Base-by-base conservation (phyloP, 2,113 vertebrate genomes). In the Ochotona princeps region DNA sequence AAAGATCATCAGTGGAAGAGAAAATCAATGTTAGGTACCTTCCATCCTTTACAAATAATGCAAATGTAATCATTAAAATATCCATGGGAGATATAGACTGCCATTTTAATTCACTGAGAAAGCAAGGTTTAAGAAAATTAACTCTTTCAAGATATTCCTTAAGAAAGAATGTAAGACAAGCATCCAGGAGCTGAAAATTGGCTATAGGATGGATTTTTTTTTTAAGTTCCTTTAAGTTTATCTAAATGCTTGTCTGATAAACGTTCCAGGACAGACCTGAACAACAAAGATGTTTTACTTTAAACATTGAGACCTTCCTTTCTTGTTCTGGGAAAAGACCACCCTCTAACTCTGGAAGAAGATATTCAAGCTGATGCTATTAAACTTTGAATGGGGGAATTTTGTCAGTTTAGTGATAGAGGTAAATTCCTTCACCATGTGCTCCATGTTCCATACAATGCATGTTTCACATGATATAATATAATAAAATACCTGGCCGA, bases 341-440 rank as follows among this genome's bases (percentile, higher is more conserved):
- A 51, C 25, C 5, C 5, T 13, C 1, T 26, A 70, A 35, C 5
- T 26, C 69, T 67, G 21, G n/a, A 87, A 66, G 12, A 44, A 75
- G 30, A 54, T 35, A 20, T 69, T 70, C 8, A 66, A 84, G 10
- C 3, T 61, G n/a, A 63, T 18, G 2, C 5, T 51, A 35, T 1
- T 12, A 7, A 85, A 76, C 20, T 70, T 47, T 28, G 73, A 54
- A 70, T 80, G 13, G 38, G 14, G 28, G 5, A 47, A 70, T 13
- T 51, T 69, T 47, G 26, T 47, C 10, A 78, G 8, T 12, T 60
- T 32, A 28, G 51, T 18, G 23, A 1, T 25, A 69, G n/a, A 7
- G 15, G 1, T 0, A 1, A 23, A 61, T 1, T 38, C 9, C 1
- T 35, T 4, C n/a, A 73, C 38, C 44, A 7, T 15, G 4, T 25